These are phyloP conservation scores for Arothron firmamentum DNA, from an alignment of 2,113 vertebrate species.

Conservation along the genomic window DNA sequence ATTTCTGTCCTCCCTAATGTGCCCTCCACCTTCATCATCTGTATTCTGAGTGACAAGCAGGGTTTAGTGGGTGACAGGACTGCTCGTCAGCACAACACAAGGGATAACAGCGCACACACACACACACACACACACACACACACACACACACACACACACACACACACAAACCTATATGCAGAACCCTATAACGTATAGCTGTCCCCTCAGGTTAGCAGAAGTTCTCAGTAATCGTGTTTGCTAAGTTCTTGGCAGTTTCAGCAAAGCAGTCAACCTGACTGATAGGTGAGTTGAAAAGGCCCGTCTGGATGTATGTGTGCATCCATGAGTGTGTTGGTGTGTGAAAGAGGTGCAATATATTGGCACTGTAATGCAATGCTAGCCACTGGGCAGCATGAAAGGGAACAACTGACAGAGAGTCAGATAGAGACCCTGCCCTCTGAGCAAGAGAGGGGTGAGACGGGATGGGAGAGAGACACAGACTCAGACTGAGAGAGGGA, in stretches of 20 bases:
- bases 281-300: slow-evolving; percentile 37
- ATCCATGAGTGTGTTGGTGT: slow-evolving; percentile 24
- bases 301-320: slow-evolving; percentile 12
- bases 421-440: slow-evolving; percentile 11
- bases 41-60: slow-evolving; percentile 37
- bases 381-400: slow-evolving; percentile 40
- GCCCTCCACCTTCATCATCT: slow-evolving; percentile 25
- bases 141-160: slow-evolving; percentile 16
- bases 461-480: slow-evolving; percentile 18
- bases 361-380: slow-evolving; percentile 3
- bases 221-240: slow-evolving; percentile 45
- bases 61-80: slow-evolving; percentile 40
- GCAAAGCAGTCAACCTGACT: slow-evolving; percentile 53
- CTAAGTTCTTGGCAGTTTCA: slow-evolving; percentile 60
- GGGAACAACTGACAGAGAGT: slow-evolving; percentile 12
- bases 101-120: slow-evolving; percentile 13
- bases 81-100: slow-evolving; percentile 54
- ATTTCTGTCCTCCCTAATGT: slow-evolving; percentile 1
- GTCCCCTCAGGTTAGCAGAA: slow-evolving; percentile 50
- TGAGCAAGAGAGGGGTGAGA: slow-evolving; percentile 20
- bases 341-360: slow-evolving; percentile 31
- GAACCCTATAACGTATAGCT: slow-evolving; percentile 37
- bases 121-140: slow-evolving; percentile 15
- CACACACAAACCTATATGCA: slow-evolving; percentile 17
- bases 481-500: slow-evolving; percentile 8